Evolutionary conservation across 2,888 invertebrate species (phyloP).

Genomic region (Neoitamus cyanurus): DNA sequence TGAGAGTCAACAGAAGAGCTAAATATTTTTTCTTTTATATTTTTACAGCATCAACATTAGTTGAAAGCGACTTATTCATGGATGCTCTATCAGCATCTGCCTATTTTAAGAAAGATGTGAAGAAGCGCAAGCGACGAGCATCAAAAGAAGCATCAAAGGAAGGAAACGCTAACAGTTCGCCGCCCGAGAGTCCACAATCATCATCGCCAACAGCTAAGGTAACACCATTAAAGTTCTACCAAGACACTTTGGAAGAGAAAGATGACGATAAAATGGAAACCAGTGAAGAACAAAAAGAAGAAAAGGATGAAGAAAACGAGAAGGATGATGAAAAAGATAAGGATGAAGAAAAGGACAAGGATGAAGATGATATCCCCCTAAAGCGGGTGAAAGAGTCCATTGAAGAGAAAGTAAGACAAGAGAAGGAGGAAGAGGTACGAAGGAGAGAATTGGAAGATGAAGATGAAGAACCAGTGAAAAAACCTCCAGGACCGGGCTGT

Average conservation of each 20-base stretch:
- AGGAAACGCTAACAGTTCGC: constrained; percentile 61
- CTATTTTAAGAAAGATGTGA: constrained; percentile 76
- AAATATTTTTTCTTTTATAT: constrained; percentile 19
- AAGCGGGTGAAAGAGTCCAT: constrained; percentile 65
- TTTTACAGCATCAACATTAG: constrained; percentile 77
- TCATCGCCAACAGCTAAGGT: constrained; percentile 58
- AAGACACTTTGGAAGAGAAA: constrained; percentile 83
- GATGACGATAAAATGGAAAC: constrained; percentile 58
- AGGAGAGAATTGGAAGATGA: constrained; percentile 58
- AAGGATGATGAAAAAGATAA: constrained; percentile 69
- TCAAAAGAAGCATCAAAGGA: constrained; percentile 71
- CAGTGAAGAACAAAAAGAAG: constrained; percentile 61
- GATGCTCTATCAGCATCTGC: constrained; percentile 87
- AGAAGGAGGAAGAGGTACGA: constrained; percentile 58
- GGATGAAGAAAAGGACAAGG: constrained; percentile 66
- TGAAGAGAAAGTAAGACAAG: constrained; percentile 62
- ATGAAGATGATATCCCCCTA: constrained; percentile 64
- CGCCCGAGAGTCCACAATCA: constrained; percentile 69
- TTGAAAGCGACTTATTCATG: constrained; percentile 95
- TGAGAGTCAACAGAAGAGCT: neutral
- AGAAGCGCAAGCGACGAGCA: constrained; percentile 81
- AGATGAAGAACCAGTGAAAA: constrained; percentile 54
- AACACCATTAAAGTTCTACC: constrained; percentile 84
- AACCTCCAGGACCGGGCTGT: constrained; percentile 64
- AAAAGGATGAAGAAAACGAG: constrained; percentile 69